phyloP scores from a whole-genome alignment of 2,113 vertebrate species.

The Poeciliopsis turrubarensis region DNA sequence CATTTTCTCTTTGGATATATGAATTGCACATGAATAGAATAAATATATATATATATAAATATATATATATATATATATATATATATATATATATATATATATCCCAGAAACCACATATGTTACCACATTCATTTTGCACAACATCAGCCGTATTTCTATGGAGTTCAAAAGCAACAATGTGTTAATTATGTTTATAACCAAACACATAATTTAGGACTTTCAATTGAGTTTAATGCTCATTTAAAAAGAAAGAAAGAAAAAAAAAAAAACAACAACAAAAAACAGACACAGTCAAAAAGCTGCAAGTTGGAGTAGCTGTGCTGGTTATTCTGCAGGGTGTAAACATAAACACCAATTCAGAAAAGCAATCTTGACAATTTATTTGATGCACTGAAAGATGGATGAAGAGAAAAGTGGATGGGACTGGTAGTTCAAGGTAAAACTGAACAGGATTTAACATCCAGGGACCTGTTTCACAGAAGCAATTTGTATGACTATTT shows the following conservation, averaged over 20 bases:
- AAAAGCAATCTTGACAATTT: constrained; percentile 14
- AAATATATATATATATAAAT: no score
- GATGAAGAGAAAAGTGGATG: constrained; percentile 6
- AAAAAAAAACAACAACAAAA: not conserved
- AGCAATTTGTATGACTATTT: not conserved
- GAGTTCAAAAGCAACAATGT: not conserved
- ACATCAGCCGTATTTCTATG: no score
- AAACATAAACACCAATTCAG: constrained; percentile 9
- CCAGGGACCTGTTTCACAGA: constrained; percentile 2
- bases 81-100: no score
- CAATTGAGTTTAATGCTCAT: not conserved
- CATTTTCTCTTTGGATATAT: not conserved
- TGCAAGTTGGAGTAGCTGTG: not conserved
- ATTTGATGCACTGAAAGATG: not conserved
- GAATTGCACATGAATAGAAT: not conserved
- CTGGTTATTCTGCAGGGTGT: not conserved
- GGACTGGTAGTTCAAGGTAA: not conserved
- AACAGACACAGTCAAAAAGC: not conserved
- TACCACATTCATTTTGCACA: not conserved
- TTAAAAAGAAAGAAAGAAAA: no score
- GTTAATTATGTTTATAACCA: not conserved
- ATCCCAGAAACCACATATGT: not conserved
- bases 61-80: no score
- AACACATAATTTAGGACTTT: not conserved
- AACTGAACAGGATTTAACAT: constrained; percentile 8